phyloP scores from a whole-genome alignment of 2,888 invertebrate genomes.

The Tupiocoris notatus region DNA sequence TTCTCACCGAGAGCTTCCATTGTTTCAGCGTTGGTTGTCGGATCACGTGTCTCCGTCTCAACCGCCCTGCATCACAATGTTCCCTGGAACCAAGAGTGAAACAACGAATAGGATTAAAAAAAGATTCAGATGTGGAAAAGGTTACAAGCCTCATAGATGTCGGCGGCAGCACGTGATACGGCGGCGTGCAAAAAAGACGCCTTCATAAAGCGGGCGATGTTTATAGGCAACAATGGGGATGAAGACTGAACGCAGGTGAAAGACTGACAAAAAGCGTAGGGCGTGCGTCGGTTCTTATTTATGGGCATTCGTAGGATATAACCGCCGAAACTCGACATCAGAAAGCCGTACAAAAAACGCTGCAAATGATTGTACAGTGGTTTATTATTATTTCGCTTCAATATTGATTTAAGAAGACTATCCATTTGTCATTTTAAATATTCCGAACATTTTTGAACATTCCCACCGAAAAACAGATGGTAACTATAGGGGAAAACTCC shows the following conservation, averaged over 20 bases:
- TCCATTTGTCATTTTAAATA: no score
- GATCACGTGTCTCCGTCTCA: conserved; percentile 25
- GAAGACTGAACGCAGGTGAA: neutral
- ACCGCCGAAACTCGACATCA: no score
- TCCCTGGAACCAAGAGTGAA: conserved; percentile 11
- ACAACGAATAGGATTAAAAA: neutral
- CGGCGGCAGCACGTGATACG: conserved; percentile 29
- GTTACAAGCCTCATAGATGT: conserved; percentile 39
- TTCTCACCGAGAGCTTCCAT: conserved; percentile 48
- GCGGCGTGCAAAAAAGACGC: conserved; percentile 8
- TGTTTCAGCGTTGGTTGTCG: conserved; percentile 40
- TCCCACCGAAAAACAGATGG: no score
- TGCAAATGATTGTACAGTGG: no score
- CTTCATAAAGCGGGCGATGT: neutral
- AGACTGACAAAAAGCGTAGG: no score
- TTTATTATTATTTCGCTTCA: no score
- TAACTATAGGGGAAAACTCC: no score
- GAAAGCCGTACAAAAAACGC: no score
- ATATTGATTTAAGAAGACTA: no score
- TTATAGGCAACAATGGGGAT: neutral
- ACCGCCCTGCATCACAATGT: conserved; percentile 40
- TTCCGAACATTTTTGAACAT: no score
- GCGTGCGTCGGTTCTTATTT: no score
- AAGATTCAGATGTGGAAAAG: conserved; percentile 8
- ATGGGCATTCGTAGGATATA: no score